Evolutionary conservation across 2,113 vertebrate species (phyloP).

Genomic region (Pagrus major): DNA sequence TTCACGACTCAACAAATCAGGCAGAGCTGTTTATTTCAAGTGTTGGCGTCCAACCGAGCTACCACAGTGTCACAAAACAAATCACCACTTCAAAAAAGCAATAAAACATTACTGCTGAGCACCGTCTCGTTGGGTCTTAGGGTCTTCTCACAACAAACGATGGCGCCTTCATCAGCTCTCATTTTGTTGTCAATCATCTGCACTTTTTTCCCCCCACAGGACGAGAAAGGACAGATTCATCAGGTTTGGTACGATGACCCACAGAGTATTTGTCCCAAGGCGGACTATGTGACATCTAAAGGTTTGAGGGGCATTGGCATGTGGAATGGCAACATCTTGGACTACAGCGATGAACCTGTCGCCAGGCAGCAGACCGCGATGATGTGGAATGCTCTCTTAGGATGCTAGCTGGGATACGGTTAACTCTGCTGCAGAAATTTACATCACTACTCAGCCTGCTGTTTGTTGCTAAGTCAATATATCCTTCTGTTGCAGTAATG

Average conservation of each 20-base stretch:
- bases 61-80: constrained; percentile 9
- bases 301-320: constrained; percentile 93
- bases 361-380: constrained; percentile 86
- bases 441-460: constrained; percentile 12
- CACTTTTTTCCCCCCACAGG: constrained; percentile 74
- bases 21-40: constrained; percentile 1
- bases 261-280: constrained; percentile 90
- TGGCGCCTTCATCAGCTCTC: background rate
- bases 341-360: constrained; percentile 85
- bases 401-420: constrained; percentile 51
- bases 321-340: constrained; percentile 94
- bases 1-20: constrained; percentile 13
- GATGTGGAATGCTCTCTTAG: constrained; percentile 93
- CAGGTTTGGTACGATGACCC: constrained; percentile 97
- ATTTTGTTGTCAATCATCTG: constrained; percentile 4
- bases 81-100: background rate
- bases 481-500: constrained; percentile 33
- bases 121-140: background rate
- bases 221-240: constrained; percentile 85
- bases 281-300: constrained; percentile 77
- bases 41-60: background rate
- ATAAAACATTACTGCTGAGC: constrained; percentile 10
- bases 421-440: constrained; percentile 27
- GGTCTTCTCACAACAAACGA: background rate
- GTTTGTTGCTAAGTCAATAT: constrained; percentile 58